Evolutionary conservation across 2,888 invertebrate genomes (phyloP), one percentile per base, ranked within the genome.

Genomic region (Caprella mutica): DNA sequence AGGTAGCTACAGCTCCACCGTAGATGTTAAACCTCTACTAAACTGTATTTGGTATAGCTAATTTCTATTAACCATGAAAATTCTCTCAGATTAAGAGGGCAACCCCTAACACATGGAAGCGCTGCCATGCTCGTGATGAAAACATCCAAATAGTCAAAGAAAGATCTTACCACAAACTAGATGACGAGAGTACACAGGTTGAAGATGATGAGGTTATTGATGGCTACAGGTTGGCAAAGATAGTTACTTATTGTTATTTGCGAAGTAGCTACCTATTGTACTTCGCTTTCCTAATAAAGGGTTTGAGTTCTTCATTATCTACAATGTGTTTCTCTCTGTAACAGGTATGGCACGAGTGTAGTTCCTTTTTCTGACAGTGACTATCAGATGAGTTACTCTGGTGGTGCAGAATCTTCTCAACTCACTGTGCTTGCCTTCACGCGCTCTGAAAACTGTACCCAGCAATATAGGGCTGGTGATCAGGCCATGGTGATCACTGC

Each of bases 361-460:
- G 79, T 83, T 9, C 23, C 4, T 24, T 5, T 21, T 14, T 68
- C 72, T 60, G 73, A 75, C 35, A 78, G 79, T 46, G 76, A 75
- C 68, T 75, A 76, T 61, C 73, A 73, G 55, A 76, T 80, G 77
- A 73, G 78, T 14, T 81, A 81, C 70, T 71, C 77, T 61, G 73
- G 78, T 57, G 80, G 79, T n/a, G 71, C 71, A 23, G 81, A 79
- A 70, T 80, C 82, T 6, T 40, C 57, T 58, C 46, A 35, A 24
- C 72, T 86, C 48, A 78, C 78, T 53, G 76, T 84, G 8, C 76
- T 84, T 58, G 84, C 83, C 3, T 85, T 85, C 68, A 81, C 83
- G 26, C 72, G 77, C 61, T 71, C 72, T 8, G 70, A 71, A n/a
- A 75, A 76, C 44, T 73, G 83, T 46, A 73, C 75, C 4, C 76